Conservation (phyloP, 2,797 vertebrate genomes). For the Acipenser transmontanus region DNA sequence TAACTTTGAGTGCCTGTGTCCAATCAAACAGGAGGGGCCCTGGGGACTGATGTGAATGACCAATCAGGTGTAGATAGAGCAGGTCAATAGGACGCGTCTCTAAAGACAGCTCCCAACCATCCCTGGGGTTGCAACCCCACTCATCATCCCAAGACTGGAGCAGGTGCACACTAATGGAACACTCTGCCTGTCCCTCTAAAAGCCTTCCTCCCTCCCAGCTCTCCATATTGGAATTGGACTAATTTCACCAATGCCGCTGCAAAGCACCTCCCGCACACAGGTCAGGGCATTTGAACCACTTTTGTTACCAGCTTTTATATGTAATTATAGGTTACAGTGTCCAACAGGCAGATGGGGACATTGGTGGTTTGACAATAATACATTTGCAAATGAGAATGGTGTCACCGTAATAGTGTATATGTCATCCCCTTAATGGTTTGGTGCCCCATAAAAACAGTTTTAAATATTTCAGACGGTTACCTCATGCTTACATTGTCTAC, state of each 20-base stretch:
- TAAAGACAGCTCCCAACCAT: no score
- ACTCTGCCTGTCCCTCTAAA: background rate
- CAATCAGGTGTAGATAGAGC: no score
- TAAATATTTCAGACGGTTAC: background rate
- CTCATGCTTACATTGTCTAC: no score
- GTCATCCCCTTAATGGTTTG: background rate
- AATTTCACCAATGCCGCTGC: constrained; percentile 6
- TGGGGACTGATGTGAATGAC: no score
- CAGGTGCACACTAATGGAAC: background rate
- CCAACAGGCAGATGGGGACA: background rate
- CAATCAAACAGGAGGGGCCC: no score
- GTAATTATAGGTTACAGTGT: background rate
- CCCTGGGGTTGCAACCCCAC: no score
- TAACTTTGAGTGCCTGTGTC: no score
- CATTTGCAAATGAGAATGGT: background rate
- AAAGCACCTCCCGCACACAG: background rate
- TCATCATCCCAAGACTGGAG: constrained; percentile 1
- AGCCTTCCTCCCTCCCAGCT: background rate
- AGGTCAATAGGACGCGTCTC: no score
- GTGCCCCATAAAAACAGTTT: background rate
- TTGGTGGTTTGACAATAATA: background rate
- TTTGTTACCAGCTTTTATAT: background rate
- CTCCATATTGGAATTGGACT: background rate
- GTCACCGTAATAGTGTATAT: background rate
- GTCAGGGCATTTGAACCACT: background rate